Evolutionary conservation across 1,140 invertebrate species (phyloP), one percentile per base, ranked within the genome.

Genomic region (Zaprionus lachaisei): DNA sequence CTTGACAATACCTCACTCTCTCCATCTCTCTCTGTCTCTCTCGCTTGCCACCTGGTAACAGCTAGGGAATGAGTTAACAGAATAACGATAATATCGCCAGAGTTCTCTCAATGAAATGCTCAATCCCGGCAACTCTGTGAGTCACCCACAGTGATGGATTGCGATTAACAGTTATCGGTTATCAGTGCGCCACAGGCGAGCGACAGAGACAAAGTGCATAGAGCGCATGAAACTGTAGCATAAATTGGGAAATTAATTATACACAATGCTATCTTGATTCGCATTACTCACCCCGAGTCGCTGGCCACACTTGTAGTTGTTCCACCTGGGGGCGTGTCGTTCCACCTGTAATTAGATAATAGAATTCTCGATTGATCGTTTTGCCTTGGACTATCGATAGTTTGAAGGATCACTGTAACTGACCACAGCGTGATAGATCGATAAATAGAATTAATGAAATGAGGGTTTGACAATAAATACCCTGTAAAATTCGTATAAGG

Each of bases 221-320:
- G 37, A 9, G 6, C n/a, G 15, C 20, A 51, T 31, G 22, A 75
- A 70, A 70, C 38, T 17, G 49, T 24, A n/a, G 14, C 9, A 28
- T 37, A 31, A 70, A 70, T 70, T 75, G 66, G 28, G 49, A 74
- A 74, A 74, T 74, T 62, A 69, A 74, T 75, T 75, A 64, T 38
- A 57, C n/a, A 14, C 1, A 26, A 51, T 17, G 7, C 2, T 74
- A 74, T 74, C 72, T 56, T 22, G 49, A 58, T 64, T 28, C 31
- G 17, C 26, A 44, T 71, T 75, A 62, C 60, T 64, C 67, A 64
- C 38, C 31, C 9, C 9, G 9, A 11, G 22, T 22, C n/a, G n/a
- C 41, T 31, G 7, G 72, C 71, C 70, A 55, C 54, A 55, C 47
- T 31, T 41, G 26, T 61, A 49, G n/a, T 24, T 34, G n/a, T 20